phyloP scores from a whole-genome alignment of 2,113 vertebrate species.

The Pogonocichla stellata region DNA sequence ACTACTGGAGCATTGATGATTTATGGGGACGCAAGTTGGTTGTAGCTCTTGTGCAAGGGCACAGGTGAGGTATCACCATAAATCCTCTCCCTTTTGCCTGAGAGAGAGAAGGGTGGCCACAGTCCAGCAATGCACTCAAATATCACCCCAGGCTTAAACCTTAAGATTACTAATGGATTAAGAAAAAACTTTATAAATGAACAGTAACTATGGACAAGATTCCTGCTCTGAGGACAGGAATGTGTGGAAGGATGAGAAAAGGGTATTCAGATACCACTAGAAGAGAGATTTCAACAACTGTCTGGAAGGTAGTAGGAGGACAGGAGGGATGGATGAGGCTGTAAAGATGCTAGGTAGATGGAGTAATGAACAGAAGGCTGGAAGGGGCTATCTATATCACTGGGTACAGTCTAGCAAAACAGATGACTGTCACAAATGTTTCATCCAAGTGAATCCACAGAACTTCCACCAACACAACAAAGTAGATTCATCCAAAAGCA shows the following conservation, averaged over 20 bases:
- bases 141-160: not conserved
- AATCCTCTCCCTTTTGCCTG: not conserved
- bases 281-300: slow-evolving; percentile 12
- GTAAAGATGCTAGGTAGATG: not conserved
- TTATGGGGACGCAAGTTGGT: not conserved
- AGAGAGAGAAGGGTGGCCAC: not conserved
- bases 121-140: not conserved
- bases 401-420: not conserved
- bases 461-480: not conserved
- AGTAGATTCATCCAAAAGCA: not conserved
- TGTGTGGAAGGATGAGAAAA: not conserved
- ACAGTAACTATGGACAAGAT: slow-evolving; percentile 3
- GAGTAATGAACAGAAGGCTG: not conserved
- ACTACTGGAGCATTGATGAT: not conserved
- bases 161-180: not conserved
- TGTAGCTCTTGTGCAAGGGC: not conserved
- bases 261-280: not conserved
- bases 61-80: not conserved
- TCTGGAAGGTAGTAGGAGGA: not conserved
- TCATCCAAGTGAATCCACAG: not conserved
- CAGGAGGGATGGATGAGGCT: not conserved
- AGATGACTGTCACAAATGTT: not conserved
- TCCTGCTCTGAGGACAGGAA: not conserved
- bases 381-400: not conserved
- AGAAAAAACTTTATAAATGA: not conserved